Evolutionary conservation across 2,113 vertebrate species (phyloP).

Genomic region (Corythornis madagascariensis): DNA sequence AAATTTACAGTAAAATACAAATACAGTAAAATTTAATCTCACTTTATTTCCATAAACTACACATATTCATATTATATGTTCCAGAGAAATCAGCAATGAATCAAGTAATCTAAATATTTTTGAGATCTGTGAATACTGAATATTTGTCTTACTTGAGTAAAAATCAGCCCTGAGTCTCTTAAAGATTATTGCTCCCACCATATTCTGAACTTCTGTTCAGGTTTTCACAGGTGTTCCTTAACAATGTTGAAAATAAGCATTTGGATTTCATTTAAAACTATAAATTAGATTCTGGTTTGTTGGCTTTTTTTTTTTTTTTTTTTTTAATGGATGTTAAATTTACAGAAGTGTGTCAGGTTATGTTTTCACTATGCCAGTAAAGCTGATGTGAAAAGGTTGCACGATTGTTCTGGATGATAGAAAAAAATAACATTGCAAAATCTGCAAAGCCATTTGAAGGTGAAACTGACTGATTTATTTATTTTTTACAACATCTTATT

Average conservation of each 20-base stretch:
- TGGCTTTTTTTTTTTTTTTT: not conserved
- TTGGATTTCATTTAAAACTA: not conserved
- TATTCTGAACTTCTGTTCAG: not conserved
- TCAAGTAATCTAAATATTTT: not conserved
- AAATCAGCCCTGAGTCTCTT: not conserved
- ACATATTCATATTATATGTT: not conserved
- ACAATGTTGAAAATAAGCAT: not conserved
- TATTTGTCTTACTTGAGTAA: not conserved
- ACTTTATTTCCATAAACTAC: not conserved
- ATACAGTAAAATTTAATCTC: not conserved
- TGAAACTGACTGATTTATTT: not conserved
- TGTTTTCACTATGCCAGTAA: not conserved
- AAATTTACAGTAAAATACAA: not conserved
- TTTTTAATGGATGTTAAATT: not conserved
- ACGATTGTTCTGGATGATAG: not conserved
- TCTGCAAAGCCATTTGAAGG: not conserved
- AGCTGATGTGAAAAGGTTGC: not conserved
- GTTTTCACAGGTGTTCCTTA: not conserved
- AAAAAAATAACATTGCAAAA: not conserved
- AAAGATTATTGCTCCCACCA: not conserved
- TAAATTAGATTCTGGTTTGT: not conserved
- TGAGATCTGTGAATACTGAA: not conserved
- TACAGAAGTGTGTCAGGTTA: not conserved
- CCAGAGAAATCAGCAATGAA: not conserved
- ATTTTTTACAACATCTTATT: not conserved